phyloP scores from a whole-genome alignment of 2,797 vertebrate species.

The Fistularia commersonii region DNA sequence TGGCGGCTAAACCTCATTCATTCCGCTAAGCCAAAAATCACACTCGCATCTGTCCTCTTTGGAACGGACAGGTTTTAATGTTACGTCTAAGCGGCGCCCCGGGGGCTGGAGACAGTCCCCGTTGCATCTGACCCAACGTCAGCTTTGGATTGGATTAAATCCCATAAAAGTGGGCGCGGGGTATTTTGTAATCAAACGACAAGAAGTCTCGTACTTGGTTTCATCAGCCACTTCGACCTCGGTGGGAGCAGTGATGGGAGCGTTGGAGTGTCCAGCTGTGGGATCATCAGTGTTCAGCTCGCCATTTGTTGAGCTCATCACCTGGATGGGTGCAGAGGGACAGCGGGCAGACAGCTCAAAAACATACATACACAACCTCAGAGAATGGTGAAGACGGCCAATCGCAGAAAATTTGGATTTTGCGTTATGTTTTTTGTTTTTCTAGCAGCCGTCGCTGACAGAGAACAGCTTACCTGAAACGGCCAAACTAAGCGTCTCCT shows the following conservation, averaged over 20 bases:
- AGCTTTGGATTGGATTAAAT: too few species aligned
- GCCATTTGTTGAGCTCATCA: conserved; percentile 96
- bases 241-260: conserved; percentile 93
- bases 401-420: too few species aligned
- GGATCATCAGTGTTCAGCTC: conserved; percentile 96
- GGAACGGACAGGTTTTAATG: too few species aligned
- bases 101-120: too few species aligned
- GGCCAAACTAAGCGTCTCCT: conserved; percentile 21
- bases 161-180: too few species aligned
- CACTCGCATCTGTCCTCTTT: too few species aligned
- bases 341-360: conserved; percentile 19
- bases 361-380: conserved; percentile 1
- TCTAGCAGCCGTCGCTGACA: conserved; percentile 3
- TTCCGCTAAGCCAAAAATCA: too few species aligned
- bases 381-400: too few species aligned
- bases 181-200: neutral
- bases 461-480: conserved; percentile 1
- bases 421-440: neutral
- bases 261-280: conserved; percentile 94
- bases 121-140: too few species aligned
- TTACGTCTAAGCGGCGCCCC: too few species aligned
- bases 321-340: conserved; percentile 66
- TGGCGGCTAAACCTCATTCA: too few species aligned
- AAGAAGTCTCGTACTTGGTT: conserved; percentile 83
- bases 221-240: conserved; percentile 96